phyloP scores from a whole-genome alignment of 2,888 invertebrate species.

The Hirtodrosophila confusa region DNA sequence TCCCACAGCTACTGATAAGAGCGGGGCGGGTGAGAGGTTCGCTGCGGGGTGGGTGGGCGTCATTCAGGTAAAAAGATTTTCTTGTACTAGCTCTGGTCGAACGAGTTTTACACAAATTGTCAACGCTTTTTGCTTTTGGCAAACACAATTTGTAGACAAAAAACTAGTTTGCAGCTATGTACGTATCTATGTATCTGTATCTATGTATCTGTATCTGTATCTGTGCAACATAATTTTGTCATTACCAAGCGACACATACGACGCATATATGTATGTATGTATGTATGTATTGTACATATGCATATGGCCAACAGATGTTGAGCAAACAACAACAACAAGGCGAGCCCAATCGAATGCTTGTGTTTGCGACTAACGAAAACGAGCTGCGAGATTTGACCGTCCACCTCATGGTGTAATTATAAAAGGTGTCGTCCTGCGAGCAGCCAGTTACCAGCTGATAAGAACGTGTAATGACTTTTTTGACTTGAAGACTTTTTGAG shows the following conservation, averaged over 20 bases:
- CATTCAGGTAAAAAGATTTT: conserved; percentile 38
- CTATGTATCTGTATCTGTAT: conserved; percentile 37
- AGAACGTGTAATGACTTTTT: no score
- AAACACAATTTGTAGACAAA: conserved; percentile 63
- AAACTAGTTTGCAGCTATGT: conserved; percentile 55
- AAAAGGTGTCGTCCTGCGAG: conserved; percentile 17
- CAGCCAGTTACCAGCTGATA: no score
- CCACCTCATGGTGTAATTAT: no score
- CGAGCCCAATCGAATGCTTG: conserved; percentile 19
- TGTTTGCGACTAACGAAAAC: conserved; percentile 19
- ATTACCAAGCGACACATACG: conserved; percentile 61
- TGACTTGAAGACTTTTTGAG: no score
- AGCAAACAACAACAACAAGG: conserved; percentile 48
- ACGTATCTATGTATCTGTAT: conserved; percentile 40
- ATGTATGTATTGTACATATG: conserved; percentile 44
- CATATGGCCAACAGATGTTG: conserved; percentile 76
- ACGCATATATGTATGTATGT: conserved; percentile 6
- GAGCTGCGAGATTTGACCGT: conserved; percentile 29
- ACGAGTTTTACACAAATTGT: conserved; percentile 77
- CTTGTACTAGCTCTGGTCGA: conserved; percentile 54
- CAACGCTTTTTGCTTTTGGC: conserved; percentile 72
- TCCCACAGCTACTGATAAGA: conserved; percentile 42
- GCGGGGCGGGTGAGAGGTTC: not conserved
- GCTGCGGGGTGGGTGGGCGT: conserved; percentile 26
- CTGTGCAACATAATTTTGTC: conserved; percentile 77